A percentile compares a stretch with the other conserved stretches of the same genome.
Conservation (phyloP, 2,113 vertebrate species). For the Pithys albifrons region DNA sequence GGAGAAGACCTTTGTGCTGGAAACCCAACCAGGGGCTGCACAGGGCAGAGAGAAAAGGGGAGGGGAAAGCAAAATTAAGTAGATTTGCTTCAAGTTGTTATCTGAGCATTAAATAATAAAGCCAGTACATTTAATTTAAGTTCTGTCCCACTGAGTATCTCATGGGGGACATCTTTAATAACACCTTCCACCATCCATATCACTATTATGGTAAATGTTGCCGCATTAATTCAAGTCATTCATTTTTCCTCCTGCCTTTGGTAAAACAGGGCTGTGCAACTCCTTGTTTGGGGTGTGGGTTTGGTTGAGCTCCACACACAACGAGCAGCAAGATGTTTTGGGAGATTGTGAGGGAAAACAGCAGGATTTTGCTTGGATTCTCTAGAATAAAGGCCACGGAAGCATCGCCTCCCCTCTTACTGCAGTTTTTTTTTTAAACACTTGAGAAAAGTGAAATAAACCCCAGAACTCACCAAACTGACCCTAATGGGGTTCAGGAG, state of each 20-base stretch:
- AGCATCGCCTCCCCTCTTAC: accelerated
- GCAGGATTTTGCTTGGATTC: neutral
- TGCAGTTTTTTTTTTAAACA: neutral
- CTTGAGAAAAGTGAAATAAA: neutral
- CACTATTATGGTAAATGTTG: neutral
- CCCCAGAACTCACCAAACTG: neutral
- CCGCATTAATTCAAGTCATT: neutral
- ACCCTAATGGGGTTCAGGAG: accelerated
- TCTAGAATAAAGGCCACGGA: neutral
- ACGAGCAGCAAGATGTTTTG: accelerated
- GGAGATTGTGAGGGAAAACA: neutral
- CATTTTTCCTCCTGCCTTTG: neutral
- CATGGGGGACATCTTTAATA: slow-evolving; percentile 25
- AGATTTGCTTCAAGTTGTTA: neutral
- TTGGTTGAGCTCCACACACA: accelerated
- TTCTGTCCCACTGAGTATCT: slow-evolving; percentile 15
- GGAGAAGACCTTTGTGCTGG: neutral
- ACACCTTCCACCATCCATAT: neutral
- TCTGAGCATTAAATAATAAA: slow-evolving; percentile 32
- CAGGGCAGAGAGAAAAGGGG: no score
- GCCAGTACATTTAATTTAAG: slow-evolving; percentile 26
- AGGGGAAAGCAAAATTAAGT: neutral
- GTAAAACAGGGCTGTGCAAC: neutral
- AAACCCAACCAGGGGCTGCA: neutral
- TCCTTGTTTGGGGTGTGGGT: accelerated